Evolutionary conservation across 2,113 vertebrate genomes (phyloP).

Genomic region (Hymenochirus boettgeri): DNA sequence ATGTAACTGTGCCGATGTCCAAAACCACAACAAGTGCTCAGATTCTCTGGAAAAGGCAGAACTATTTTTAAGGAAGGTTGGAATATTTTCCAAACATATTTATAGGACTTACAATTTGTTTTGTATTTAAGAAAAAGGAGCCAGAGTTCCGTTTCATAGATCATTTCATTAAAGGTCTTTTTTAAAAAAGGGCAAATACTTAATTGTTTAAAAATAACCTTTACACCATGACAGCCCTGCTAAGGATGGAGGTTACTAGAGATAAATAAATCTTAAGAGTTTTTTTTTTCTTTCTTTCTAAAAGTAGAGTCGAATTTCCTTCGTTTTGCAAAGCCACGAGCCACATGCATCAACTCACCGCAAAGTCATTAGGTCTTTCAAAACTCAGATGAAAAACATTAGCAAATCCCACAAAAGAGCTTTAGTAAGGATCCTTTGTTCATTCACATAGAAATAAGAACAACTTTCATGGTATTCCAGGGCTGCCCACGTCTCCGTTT

Average conservation of each 20-base stretch:
- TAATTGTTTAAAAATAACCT: conserved; percentile 54
- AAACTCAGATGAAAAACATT: conserved; percentile 91
- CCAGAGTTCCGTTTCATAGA: neutral
- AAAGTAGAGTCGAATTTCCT: conserved; percentile 79
- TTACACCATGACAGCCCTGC: conserved; percentile 50
- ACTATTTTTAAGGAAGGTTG: conserved; percentile 5
- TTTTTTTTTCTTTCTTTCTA: neutral
- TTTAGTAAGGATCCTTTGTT: conserved; percentile 80
- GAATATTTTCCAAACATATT: conserved; percentile 17
- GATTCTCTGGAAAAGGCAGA: conserved; percentile 7
- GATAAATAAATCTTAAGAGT: conserved; percentile 51
- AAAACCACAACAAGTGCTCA: conserved; percentile 11
- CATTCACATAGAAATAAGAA: conserved; percentile 80
- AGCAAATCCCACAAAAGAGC: conserved; percentile 86
- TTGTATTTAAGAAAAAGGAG: neutral
- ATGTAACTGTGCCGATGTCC: conserved; percentile 41
- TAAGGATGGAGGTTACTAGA: conserved; percentile 61
- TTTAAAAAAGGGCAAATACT: neutral
- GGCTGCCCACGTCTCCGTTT: no score
- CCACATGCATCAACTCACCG: conserved; percentile 77
- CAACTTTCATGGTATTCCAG: neutral
- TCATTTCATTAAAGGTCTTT: neutral
- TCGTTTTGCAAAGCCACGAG: conserved; percentile 84
- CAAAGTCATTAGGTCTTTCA: conserved; percentile 90
- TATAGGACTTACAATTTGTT: conserved; percentile 10